Evolutionary conservation across 2,888 invertebrate genomes (phyloP), one percentile per base, ranked within the genome.

Genomic region (Aphrophora alni): DNA sequence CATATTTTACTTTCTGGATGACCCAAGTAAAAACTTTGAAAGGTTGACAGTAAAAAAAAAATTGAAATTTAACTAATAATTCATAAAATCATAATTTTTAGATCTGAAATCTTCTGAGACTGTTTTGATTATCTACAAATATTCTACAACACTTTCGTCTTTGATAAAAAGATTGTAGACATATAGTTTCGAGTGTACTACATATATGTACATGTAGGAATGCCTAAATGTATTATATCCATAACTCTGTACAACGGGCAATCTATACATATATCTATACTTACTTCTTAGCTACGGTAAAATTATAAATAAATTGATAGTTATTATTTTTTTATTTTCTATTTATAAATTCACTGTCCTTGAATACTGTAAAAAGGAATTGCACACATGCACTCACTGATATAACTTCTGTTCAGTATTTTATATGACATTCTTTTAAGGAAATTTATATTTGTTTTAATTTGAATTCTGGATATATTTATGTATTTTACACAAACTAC

Each of bases 131-230:
- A 79, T 79, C 78, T 79, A 79, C 78, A 79, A 1, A 38, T 68
- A 74, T 79, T 79, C 78, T 79, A 79, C 78, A 79, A 73, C 59
- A 59, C 72, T 25, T 38, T 79, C 74, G 73, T 33, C 28, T 38
- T 51, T 68, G 24, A 68, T 33, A 74, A 59, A 68, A 59, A 73
- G 74, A 79, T 38, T 38, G 78, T 59, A 79, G 73, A 79, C 74
- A 79, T 74, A 79, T 68, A 79, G 78, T 74, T 79, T 28, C 38
- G 73, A 38, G 71, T 21, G 73, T 59, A 78, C 77, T 77, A 80
- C 80, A 77, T 77, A 80, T 80, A 80, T 76, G 75, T 75, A 74
- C 77, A 80, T 68, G 26, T 80, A 77, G 59, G 77, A 80, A 80
- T 51, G 80, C 38, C 71, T 72, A 70, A 38, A 28, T 77, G 59